Evolutionary conservation across 2,797 vertebrate genomes (phyloP).

Genomic region (Benthosema pterotum): DNA sequence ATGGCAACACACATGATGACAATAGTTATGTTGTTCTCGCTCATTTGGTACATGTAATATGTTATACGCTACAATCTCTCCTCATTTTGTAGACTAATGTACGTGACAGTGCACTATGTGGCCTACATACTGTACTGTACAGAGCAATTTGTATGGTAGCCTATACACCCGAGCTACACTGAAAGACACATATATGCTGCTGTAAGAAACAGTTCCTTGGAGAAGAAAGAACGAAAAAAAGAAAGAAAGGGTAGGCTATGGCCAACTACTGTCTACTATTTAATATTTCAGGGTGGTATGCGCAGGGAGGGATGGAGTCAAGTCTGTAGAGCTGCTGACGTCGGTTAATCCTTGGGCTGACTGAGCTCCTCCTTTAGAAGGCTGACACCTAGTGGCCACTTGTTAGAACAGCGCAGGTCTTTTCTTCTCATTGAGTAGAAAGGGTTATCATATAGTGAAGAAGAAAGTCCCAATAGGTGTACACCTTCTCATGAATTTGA

Average conservation of each 20-base stretch:
- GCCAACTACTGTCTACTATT: constrained; percentile 21
- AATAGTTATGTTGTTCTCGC: background rate
- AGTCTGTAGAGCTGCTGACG: constrained; percentile 50
- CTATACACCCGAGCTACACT: background rate
- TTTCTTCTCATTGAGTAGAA: background rate
- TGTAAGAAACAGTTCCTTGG: background rate
- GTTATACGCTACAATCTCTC: too few species aligned
- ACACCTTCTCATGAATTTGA: too few species aligned
- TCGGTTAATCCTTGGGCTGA: constrained; percentile 37
- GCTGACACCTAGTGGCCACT: constrained; percentile 68
- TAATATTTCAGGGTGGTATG: constrained; percentile 39
- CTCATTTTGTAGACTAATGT: too few species aligned
- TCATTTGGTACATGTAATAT: background rate
- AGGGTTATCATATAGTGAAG: too few species aligned
- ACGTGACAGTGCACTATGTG: too few species aligned
- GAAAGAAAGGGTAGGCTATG: background rate
- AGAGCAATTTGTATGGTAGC: background rate
- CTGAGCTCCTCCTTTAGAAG: constrained; percentile 18
- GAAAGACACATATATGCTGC: background rate
- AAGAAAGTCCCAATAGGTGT: too few species aligned
- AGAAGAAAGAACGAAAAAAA: background rate
- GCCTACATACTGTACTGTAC: too few species aligned
- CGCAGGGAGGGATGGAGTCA: constrained; percentile 24
- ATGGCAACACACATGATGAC: too few species aligned
- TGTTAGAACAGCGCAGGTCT: background rate